Percentiles rank a stretch among this genome's conserved stretches.
Conservation (phyloP, 1,140 invertebrate genomes). For the Leptopilina clavipes region DNA sequence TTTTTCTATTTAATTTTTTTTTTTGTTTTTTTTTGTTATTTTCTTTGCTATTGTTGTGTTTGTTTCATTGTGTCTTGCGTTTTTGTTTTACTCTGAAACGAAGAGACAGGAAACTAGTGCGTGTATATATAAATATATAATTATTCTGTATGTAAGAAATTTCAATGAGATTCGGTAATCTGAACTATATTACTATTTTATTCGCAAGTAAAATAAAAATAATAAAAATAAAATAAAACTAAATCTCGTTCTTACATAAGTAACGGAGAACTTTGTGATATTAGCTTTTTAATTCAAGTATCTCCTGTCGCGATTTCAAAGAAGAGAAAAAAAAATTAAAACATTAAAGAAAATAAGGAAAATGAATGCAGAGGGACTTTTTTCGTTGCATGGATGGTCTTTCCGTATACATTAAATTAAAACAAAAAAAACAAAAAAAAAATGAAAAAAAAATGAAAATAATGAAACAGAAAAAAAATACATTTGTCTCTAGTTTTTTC, state of each 20-base stretch:
- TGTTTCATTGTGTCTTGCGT: too few species aligned
- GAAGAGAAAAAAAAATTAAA: not conserved
- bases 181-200: constrained; percentile 16
- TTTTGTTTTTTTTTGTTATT: not conserved
- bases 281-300: constrained; percentile 50
- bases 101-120: not conserved
- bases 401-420: not conserved
- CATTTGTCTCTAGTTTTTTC: constrained; percentile 20
- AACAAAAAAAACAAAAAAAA: not conserved
- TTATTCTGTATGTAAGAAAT: constrained; percentile 29
- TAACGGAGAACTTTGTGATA: constrained; percentile 49
- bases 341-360: not conserved
- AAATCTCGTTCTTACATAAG: not conserved
- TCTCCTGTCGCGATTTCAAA: constrained; percentile 25
- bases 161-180: constrained; percentile 23
- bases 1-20: constrained; percentile 11
- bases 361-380: constrained; percentile 6
- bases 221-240: too few species aligned
- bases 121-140: not conserved
- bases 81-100: not conserved
- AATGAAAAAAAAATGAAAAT: not conserved
- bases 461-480: not conserved
- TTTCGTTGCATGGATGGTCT: constrained; percentile 7
- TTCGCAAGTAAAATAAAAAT: constrained; percentile 5
- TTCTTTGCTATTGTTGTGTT: too few species aligned